Evolutionary conservation across 2,888 invertebrate species (phyloP), one percentile per base, ranked within the genome.

Genomic region (Cordilura impudica): DNA sequence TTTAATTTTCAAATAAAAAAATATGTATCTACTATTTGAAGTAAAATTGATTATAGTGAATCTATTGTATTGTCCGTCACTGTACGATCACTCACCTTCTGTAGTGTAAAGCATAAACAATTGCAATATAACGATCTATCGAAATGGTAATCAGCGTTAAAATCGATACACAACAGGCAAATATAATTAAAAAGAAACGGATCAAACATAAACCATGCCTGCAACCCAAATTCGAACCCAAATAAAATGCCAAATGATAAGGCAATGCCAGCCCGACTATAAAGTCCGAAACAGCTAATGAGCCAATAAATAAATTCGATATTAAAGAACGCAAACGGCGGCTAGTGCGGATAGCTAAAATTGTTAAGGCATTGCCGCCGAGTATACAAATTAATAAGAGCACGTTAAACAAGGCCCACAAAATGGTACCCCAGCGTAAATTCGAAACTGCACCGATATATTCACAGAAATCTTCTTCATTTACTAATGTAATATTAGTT

Each of bases 101-200:
- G 89, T 96, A 95, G 89, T 94, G 94, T 82, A 96, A 91, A 8
- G 96, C 95, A 89, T 95, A 93, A 53, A 95, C 92, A 83, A 96
- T 94, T 0, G 95, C 95, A 83, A 95, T 92, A 87, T 95, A 96
- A 87, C 94, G 92, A 90, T 96, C 96, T 77, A 94, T 91, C 29
- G 95, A 95, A 82, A 96, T 95, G 60, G 94, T 93, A 85, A 95
- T 93, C 83, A 96, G 91, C 88, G 95, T 95, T 90, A 93, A 93
- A 84, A 95, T 94, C 82, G 95, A 95, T 60, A 94, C 95, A 83
- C 94, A 93, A 87, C 95, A 95, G 78, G 95, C 95, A 85, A 95
- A 91, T 83, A 93, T 93, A 82, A 94, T 93, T 66, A 95, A 91
- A 67, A 94, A 94, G 89, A 95, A 95, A 83, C 94, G 91, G 86